These are phyloP conservation scores for Uropsilus gracilis DNA, from an alignment of 2,113 vertebrate genomes.

Conservation along the genomic window DNA sequence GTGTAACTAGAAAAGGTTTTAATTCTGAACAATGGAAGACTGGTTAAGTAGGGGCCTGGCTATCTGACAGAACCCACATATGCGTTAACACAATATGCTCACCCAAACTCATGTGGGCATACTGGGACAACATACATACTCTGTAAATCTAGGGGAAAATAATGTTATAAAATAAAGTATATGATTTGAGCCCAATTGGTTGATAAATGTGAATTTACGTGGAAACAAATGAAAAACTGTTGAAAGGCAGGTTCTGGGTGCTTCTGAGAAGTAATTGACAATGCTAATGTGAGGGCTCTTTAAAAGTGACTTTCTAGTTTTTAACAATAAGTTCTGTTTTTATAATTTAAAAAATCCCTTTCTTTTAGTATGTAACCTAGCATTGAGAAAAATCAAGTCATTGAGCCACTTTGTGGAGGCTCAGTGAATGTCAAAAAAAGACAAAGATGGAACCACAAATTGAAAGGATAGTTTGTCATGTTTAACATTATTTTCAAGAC, in stretches of 20 bases:
- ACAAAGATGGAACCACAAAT: not conserved
- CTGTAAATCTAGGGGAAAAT: not conserved
- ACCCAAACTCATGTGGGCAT: not conserved
- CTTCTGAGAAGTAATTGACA: not conserved
- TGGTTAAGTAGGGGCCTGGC: not conserved
- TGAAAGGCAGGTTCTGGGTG: not conserved
- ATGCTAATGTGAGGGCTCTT: not conserved
- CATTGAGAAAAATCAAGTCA: constrained; percentile 50
- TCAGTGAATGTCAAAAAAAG: not conserved
- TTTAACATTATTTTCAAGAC: not conserved
- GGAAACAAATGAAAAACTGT: not conserved
- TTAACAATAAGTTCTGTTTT: not conserved
- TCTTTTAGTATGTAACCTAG: not conserved
- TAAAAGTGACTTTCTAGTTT: not conserved
- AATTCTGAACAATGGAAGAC: constrained; percentile 8
- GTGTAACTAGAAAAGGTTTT: not conserved
- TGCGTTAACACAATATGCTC: not conserved
- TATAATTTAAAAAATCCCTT: not conserved
- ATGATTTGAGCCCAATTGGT: not conserved
- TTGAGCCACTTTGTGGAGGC: not conserved
- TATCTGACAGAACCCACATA: not conserved
- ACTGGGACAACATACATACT: not conserved
- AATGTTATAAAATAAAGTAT: not conserved
- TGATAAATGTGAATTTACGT: not conserved
- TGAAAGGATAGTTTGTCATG: not conserved